Conservation (phyloP, 2,113 vertebrate genomes). For the Mystacornis crossleyi region DNA sequence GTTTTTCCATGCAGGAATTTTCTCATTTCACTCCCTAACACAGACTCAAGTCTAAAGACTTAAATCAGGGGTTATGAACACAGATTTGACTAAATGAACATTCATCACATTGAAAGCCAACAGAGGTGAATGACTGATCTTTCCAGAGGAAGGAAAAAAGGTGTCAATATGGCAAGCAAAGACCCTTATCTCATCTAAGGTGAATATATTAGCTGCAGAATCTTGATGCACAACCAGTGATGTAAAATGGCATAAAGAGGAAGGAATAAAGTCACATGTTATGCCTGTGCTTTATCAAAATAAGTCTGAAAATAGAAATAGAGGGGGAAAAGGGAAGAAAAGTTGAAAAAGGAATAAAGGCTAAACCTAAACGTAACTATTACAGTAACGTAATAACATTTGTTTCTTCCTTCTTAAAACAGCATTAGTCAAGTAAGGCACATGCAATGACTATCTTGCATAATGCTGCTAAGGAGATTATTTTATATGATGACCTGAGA, state of each 20-base stretch:
- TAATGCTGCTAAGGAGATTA: not conserved
- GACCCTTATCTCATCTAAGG: not conserved
- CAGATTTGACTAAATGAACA: not conserved
- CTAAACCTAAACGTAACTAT: not conserved
- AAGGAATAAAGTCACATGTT: not conserved
- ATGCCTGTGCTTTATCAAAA: not conserved
- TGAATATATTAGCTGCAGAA: not conserved
- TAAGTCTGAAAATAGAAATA: not conserved
- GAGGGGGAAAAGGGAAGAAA: not conserved
- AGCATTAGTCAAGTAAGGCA: not conserved
- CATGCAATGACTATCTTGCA: not conserved
- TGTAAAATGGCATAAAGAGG: not conserved
- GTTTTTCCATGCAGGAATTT: not conserved
- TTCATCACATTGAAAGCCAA: not conserved
- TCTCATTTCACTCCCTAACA: not conserved
- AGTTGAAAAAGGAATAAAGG: not conserved
- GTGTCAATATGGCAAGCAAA: not conserved
- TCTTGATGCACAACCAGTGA: not conserved
- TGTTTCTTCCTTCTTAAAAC: not conserved
- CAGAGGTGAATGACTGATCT: not conserved
- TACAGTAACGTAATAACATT: not conserved
- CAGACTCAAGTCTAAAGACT: not conserved
- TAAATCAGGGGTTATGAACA: not conserved
- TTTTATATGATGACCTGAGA: not conserved
- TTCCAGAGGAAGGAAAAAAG: not conserved